These are phyloP conservation scores for Ciconia maguari DNA, from an alignment of 2,113 vertebrate genomes.

Conservation along the genomic window DNA sequence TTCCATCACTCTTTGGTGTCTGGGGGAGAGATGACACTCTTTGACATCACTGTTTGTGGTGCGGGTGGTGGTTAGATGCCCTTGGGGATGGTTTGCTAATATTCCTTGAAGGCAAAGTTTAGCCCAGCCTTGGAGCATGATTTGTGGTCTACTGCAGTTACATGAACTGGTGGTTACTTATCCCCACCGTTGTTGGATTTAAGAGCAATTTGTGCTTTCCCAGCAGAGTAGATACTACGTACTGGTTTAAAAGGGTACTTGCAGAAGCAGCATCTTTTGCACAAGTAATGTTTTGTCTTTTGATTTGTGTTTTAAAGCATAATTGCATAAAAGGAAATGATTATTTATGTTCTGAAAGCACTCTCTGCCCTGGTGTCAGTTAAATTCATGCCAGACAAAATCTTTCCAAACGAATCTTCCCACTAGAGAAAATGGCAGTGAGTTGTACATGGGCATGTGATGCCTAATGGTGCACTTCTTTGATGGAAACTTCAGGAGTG, in stretches of 20 bases:
- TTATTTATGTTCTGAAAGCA: not conserved
- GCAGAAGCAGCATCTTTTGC: not conserved
- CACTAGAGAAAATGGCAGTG: not conserved
- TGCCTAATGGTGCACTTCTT: not conserved
- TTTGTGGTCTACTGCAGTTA: not conserved
- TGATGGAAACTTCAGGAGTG: not conserved
- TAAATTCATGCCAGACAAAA: not conserved
- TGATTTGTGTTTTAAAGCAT: not conserved
- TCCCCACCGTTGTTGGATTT: not conserved
- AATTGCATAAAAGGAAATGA: not conserved
- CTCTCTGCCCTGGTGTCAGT: not conserved
- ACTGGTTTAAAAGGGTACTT: not conserved
- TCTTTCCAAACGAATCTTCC: not conserved
- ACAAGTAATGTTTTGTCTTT: not conserved
- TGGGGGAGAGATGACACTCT: not conserved
- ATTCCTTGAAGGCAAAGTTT: not conserved
- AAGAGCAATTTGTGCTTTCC: not conserved
- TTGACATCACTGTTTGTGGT: not conserved
- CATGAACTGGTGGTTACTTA: not conserved
- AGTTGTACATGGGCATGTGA: not conserved
- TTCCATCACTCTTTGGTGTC: accelerated
- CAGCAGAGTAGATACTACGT: not conserved
- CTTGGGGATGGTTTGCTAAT: not conserved
- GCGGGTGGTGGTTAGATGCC: not conserved
- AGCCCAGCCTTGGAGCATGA: not conserved